A percentile compares a stretch with the other conserved stretches of the same genome.
Evolutionary conservation across 2,113 vertebrate genomes (phyloP).

Genomic region (Rhombomys opimus): DNA sequence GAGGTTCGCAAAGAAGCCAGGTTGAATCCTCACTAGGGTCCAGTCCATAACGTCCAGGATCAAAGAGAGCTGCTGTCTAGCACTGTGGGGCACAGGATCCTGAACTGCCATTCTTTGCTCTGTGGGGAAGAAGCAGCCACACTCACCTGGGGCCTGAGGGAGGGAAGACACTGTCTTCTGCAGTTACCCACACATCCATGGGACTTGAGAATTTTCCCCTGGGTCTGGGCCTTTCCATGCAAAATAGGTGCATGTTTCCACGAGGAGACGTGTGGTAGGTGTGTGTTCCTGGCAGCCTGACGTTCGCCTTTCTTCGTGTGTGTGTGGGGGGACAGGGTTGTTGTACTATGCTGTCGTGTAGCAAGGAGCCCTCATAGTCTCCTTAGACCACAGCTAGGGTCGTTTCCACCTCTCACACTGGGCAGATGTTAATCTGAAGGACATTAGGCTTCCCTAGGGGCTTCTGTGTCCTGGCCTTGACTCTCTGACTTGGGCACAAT

Average conservation of each 20-base stretch:
- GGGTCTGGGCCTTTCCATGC: not conserved
- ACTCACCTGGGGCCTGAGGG: fast-evolving
- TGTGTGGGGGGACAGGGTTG: too few relatives aligned
- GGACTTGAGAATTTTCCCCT: fast-evolving
- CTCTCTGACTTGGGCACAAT: not conserved
- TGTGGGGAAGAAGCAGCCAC: not conserved
- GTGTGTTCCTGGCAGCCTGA: not conserved
- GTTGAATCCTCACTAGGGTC: fast-evolving
- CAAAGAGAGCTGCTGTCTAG: fast-evolving
- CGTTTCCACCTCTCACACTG: fast-evolving
- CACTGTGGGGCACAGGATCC: fast-evolving
- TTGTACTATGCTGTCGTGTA: fast-evolving
- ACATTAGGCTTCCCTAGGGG: fast-evolving
- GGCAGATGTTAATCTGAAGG: fast-evolving
- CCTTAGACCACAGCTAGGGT: fast-evolving
- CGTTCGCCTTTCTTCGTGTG: too few relatives aligned
- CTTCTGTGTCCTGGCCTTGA: fast-evolving
- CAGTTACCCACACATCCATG: fast-evolving
- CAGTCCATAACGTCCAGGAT: fast-evolving
- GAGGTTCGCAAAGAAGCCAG: not conserved
- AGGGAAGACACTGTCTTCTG: fast-evolving
- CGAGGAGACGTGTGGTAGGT: not conserved
- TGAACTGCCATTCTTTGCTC: fast-evolving
- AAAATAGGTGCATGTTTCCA: fast-evolving
- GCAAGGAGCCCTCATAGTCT: not conserved